These are phyloP conservation scores for Austrolebias charrua DNA, from an alignment of 2,797 vertebrate species.

Conservation along the genomic window DNA sequence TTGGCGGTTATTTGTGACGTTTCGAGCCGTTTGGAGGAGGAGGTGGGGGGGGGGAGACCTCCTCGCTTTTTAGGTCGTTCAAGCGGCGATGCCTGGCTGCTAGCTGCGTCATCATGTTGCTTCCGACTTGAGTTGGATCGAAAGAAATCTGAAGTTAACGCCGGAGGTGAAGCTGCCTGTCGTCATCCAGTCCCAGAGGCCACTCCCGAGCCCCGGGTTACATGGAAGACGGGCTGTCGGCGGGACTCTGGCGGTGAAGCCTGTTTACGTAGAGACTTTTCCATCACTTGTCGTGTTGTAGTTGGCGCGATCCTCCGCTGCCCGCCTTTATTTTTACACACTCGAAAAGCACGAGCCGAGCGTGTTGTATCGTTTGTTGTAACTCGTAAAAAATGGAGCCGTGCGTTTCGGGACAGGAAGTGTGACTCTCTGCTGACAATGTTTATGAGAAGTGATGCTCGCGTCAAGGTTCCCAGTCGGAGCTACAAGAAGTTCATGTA, in stretches of 20 bases:
- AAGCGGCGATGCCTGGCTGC: slow-evolving; percentile 76
- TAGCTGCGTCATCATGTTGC: slow-evolving; percentile 82
- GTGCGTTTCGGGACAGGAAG: slow-evolving; percentile 8
- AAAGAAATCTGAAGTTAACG: slow-evolving; percentile 80
- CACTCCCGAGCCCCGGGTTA: slow-evolving; percentile 55
- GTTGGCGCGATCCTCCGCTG: slow-evolving; percentile 64
- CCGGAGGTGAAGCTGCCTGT: slow-evolving; percentile 62
- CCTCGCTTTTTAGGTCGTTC: slow-evolving; percentile 72
- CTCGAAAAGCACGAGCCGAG: slow-evolving; percentile 21
- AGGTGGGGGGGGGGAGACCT: slow-evolving; percentile 51
- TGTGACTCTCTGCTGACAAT: slow-evolving; percentile 12
- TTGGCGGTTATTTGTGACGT: slow-evolving; percentile 38
- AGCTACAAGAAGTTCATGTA: neutral
- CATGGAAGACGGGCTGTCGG: slow-evolving; percentile 52
- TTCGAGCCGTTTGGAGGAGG: slow-evolving; percentile 34
- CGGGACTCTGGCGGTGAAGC: slow-evolving; percentile 38
- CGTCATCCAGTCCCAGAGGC: slow-evolving; percentile 52
- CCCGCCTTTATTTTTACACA: slow-evolving; percentile 42
- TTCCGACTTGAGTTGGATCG: slow-evolving; percentile 76
- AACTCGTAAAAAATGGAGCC: neutral
- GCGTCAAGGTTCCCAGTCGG: slow-evolving; percentile 23
- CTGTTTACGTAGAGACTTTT: slow-evolving; percentile 55
- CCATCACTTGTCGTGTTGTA: slow-evolving; percentile 57
- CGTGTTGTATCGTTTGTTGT: neutral
- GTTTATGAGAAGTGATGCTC: slow-evolving; percentile 47